Evolutionary conservation across 2,113 vertebrate genomes (phyloP).

Genomic region (Lasiurus cinereus): DNA sequence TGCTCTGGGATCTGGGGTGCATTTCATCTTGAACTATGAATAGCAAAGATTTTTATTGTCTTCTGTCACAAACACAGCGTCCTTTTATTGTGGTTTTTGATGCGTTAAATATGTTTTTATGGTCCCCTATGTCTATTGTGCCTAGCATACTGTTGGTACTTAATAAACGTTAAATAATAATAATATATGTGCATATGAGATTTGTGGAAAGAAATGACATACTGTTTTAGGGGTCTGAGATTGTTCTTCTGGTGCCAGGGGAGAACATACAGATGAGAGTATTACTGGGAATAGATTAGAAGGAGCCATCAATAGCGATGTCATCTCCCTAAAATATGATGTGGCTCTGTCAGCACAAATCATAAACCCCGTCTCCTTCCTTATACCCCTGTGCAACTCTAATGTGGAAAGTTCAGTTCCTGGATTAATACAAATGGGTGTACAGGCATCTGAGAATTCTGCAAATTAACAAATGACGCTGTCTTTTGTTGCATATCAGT

Average conservation of each 20-base stretch:
- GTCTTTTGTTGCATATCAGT: slow-evolving; percentile 60
- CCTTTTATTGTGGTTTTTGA: slow-evolving; percentile 76
- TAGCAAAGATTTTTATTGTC: slow-evolving; percentile 77
- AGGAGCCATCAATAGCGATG: slow-evolving; percentile 59
- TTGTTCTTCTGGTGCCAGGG: slow-evolving; percentile 62
- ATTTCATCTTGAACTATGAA: slow-evolving; percentile 78
- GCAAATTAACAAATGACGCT: slow-evolving; percentile 77
- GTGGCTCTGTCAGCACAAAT: slow-evolving; percentile 78
- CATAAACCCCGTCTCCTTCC: slow-evolving; percentile 64
- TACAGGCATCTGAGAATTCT: slow-evolving; percentile 65
- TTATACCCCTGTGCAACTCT: slow-evolving; percentile 66
- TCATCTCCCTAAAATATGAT: slow-evolving; percentile 75
- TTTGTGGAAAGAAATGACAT: slow-evolving; percentile 74
- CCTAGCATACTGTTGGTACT: slow-evolving; percentile 76
- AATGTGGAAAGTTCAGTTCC: slow-evolving; percentile 70
- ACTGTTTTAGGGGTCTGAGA: slow-evolving; percentile 73
- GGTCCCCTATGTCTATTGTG: slow-evolving; percentile 52
- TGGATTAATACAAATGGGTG: slow-evolving; percentile 69
- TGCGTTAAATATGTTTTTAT: slow-evolving; percentile 76
- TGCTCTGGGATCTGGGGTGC: slow-evolving; percentile 78
- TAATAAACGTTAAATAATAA: slow-evolving; percentile 85
- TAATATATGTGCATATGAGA: slow-evolving; percentile 83
- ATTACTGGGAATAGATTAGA: slow-evolving; percentile 74
- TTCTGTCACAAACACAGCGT: slow-evolving; percentile 75
- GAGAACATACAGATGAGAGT: slow-evolving; percentile 60